Base-by-base conservation (phyloP, 2,113 vertebrate genomes). In the Pogonocichla stellata region DNA sequence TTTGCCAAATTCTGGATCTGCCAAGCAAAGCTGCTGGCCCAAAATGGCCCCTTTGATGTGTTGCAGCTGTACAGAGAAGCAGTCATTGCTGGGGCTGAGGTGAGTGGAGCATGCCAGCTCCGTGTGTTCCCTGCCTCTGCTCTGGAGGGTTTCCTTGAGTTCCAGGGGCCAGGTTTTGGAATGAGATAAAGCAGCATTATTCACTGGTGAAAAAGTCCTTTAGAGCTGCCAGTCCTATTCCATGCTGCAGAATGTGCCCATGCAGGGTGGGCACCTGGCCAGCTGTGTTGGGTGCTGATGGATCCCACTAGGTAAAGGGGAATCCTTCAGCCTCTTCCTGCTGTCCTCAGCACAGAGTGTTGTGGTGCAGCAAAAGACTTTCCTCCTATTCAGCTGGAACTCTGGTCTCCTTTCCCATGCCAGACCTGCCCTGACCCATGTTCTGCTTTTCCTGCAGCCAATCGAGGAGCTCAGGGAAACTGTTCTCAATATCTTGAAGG, bases 1-100 rank as follows among this genome's bases (percentile, higher is more conserved):
- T 99, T 99, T 96, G 97, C 98, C 78, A 98, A 98, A 86, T 99
- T 99, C 94, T 99, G 99, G 99, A 98, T 99, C 95, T 99, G 99
- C 83, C 98, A 97, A 93, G 99, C 97, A 1, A 98, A 98, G 25
- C 95, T 99, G 24, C 97, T 99, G 54, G 98, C 99, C 77, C 96
- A 34, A 19, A 97, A 97, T 1, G 98, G 98, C 38, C 65, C 98
- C 34, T 97, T 98, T 24, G 98, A 99, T 1, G 97, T 98, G 14
- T 91, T 97, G 4, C 98, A 96, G 5, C 51, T 99, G 29, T 99
- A 99, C 28, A 97, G 98, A 90, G 98, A 98, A 10, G 99, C 99
- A 0, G 98, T 99, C 25, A 94, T 98, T 6, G 95, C 97, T 3
- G 98, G 99, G 6, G 96, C 99, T 38, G 93, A 94, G 95, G 99